A percentile compares a stretch with the other conserved stretches of the same genome.
These are phyloP conservation scores for Sula dactylatra DNA, from an alignment of 2,113 vertebrate species.

Conservation along the genomic window DNA sequence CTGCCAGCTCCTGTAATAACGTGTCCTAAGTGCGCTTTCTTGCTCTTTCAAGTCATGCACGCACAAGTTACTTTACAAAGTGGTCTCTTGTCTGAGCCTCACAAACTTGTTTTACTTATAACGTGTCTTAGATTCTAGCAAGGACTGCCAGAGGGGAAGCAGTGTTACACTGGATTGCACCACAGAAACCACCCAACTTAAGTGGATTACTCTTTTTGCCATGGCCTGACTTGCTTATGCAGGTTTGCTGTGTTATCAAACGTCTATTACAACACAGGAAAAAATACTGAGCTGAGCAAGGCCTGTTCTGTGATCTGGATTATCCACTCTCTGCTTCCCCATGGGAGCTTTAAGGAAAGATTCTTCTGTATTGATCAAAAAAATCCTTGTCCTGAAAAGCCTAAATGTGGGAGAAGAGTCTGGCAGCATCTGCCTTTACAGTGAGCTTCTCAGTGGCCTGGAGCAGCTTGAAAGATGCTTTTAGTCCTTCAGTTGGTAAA, in stretches of 20 bases:
- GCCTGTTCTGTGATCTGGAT: neutral
- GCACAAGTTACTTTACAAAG: constrained; percentile 62
- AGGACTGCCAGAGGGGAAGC: constrained; percentile 67
- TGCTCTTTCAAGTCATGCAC: constrained; percentile 53
- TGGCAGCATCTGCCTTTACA: neutral
- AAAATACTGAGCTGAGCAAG: neutral
- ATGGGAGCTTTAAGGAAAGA: neutral
- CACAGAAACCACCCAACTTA: constrained; percentile 72
- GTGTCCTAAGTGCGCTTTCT: constrained; percentile 33
- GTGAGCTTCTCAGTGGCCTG: neutral
- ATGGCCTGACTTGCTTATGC: constrained; percentile 63
- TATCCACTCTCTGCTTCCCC: neutral
- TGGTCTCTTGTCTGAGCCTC: constrained; percentile 66
- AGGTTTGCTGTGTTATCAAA: constrained; percentile 56
- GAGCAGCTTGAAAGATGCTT: neutral
- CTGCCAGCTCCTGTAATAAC: constrained; percentile 56
- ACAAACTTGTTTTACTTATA: constrained; percentile 67
- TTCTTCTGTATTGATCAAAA: neutral
- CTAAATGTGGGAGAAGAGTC: neutral
- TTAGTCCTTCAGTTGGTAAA: neutral
- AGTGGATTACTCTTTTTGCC: constrained; percentile 64
- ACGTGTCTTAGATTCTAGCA: constrained; percentile 50
- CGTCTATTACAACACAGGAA: constrained; percentile 16
- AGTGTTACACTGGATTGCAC: constrained; percentile 50
- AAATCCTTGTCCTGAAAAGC: neutral